Conservation (phyloP, 2,888 invertebrate genomes). For the Catotricha subobsoleta region DNA sequence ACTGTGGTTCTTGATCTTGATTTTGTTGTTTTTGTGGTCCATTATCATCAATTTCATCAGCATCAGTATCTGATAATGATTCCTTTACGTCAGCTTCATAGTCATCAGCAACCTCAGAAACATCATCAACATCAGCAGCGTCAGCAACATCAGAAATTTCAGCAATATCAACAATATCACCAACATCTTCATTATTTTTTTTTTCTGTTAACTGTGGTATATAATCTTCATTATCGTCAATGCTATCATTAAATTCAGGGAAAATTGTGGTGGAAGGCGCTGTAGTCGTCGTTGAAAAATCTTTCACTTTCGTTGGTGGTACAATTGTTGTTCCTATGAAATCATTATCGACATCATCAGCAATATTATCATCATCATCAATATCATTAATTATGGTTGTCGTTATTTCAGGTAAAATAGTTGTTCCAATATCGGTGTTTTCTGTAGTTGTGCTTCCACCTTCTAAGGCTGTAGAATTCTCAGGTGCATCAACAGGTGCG, state of each 20-base stretch:
- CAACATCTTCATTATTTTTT: slow-evolving; percentile 7
- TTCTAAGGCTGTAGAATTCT: too few species aligned
- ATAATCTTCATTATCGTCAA: slow-evolving; percentile 24
- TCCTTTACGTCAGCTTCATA: slow-evolving; percentile 14
- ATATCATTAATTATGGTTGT: not conserved
- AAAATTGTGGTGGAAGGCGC: too few species aligned
- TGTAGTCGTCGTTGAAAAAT: slow-evolving; percentile 16
- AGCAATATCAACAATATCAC: slow-evolving; percentile 10
- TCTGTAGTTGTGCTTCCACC: too few species aligned
- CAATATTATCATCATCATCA: not conserved
- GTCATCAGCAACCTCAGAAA: slow-evolving; percentile 11
- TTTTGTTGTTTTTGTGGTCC: not conserved
- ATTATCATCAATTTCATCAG: slow-evolving; percentile 14
- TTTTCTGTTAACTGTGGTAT: too few species aligned
- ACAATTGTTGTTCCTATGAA: slow-evolving; percentile 13
- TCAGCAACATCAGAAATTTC: not conserved
- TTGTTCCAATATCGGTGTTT: too few species aligned
- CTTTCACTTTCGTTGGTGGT: slow-evolving; percentile 25
- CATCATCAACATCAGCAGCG: slow-evolving; percentile 12
- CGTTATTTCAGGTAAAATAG: too few species aligned
- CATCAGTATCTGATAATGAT: too few species aligned
- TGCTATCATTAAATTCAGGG: slow-evolving; percentile 15
- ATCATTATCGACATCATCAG: slow-evolving; percentile 13
- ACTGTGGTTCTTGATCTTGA: slow-evolving; percentile 3
- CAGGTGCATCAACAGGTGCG: too few species aligned